A percentile compares a stretch with the other conserved stretches of the same genome.
Conservation (phyloP, 2,113 vertebrate species). For the Steatornis caripensis region DNA sequence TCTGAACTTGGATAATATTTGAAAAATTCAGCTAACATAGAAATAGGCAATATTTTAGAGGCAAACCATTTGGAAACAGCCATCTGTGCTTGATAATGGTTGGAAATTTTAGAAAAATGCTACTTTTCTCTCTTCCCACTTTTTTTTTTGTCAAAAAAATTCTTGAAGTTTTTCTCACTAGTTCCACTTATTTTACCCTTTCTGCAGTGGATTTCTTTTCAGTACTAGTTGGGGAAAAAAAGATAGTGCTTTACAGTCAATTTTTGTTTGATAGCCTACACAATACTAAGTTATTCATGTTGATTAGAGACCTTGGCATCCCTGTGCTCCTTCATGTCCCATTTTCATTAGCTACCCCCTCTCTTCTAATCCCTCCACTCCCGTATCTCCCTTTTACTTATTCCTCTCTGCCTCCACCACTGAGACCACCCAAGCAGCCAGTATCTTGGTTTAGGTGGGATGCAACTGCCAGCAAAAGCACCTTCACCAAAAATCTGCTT, state of each 20-base stretch:
- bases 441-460: background rate
- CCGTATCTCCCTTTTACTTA: background rate
- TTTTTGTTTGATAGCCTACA: background rate
- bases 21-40: background rate
- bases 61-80: conserved; percentile 32
- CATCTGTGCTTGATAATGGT: conserved; percentile 21
- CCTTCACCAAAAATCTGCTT: background rate
- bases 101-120: background rate
- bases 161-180: background rate
- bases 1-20: background rate
- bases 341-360: background rate
- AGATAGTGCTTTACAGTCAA: background rate
- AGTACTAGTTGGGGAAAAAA: background rate
- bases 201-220: background rate
- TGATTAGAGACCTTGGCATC: background rate
- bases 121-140: background rate
- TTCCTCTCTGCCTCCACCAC: background rate
- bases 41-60: background rate
- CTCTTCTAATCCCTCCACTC: background rate
- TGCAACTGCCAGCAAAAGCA: background rate
- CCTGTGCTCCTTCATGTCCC: background rate
- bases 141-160: background rate
- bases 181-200: background rate
- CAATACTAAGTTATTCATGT: background rate
- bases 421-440: background rate